Conservation (phyloP, 2,797 vertebrate genomes). For the Gymnodraco acuticeps region DNA sequence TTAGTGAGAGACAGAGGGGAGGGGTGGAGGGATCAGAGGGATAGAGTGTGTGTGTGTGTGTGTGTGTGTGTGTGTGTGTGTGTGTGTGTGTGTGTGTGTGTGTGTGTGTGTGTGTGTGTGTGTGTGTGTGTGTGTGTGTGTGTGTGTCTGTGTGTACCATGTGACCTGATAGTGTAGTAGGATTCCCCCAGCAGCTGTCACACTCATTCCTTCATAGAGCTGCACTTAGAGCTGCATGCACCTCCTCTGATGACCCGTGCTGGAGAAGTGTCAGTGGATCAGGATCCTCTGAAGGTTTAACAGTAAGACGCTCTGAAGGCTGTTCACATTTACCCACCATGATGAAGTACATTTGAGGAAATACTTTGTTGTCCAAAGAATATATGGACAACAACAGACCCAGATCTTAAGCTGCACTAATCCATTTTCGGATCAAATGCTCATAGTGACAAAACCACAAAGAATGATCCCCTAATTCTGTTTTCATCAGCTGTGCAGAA, state of each 20-base stretch:
- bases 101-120: no score
- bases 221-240: slow-evolving; percentile 28
- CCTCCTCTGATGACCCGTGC: slow-evolving; percentile 18
- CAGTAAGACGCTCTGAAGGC: neutral
- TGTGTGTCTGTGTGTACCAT: slow-evolving; percentile 59
- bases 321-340: neutral
- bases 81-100: no score
- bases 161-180: slow-evolving; percentile 76
- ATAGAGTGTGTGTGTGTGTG: slow-evolving; percentile 51
- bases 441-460: no score
- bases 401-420: no score
- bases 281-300: neutral
- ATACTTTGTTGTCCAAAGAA: no score
- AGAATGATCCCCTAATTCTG: no score
- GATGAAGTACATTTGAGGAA: neutral
- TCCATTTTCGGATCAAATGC: no score
- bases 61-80: no score
- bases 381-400: no score
- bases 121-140: no score
- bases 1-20: slow-evolving; percentile 64
- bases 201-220: slow-evolving; percentile 66
- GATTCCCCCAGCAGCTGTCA: slow-evolving; percentile 78
- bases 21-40: slow-evolving; percentile 73
- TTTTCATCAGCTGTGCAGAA: no score
- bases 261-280: slow-evolving; percentile 16